A percentile compares a stretch with the other conserved stretches of the same genome.
phyloP scores from a whole-genome alignment of 2,888 invertebrate species.

The Trypoxylon attenuatum region DNA sequence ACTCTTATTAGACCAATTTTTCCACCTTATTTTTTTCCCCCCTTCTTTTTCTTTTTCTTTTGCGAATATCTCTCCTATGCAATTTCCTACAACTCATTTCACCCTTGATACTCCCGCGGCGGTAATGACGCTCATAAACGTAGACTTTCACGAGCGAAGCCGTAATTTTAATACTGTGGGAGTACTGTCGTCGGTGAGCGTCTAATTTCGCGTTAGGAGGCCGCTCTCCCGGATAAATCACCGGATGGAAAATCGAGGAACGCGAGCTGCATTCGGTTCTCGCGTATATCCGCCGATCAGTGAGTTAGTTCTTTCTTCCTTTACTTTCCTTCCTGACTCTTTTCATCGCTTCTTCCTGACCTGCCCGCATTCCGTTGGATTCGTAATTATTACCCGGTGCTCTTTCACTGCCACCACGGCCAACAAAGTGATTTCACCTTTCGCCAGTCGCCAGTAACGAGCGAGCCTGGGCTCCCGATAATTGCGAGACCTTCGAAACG shows the following conservation, averaged over 20 bases:
- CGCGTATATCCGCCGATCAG: too few species aligned
- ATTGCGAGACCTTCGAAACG: slow-evolving; percentile 32
- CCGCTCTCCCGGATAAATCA: slow-evolving; percentile 1
- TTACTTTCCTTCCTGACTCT: neutral
- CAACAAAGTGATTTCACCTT: slow-evolving; percentile 40
- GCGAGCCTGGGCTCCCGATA: slow-evolving; percentile 36
- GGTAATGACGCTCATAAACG: too few species aligned
- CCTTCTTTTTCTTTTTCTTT: too few species aligned
- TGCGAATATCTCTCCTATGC: neutral
- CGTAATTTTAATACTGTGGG: slow-evolving; percentile 16
- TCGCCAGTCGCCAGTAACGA: slow-evolving; percentile 30
- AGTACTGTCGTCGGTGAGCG: slow-evolving; percentile 16
- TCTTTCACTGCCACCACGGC: slow-evolving; percentile 24
- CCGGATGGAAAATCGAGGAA: slow-evolving; percentile 5
- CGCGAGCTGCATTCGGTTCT: neutral
- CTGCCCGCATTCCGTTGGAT: slow-evolving; percentile 3
- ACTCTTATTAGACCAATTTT: neutral
- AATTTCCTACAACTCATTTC: neutral
- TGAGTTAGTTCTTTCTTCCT: neutral
- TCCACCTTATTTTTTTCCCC: too few species aligned
- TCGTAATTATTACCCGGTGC: slow-evolving; percentile 40
- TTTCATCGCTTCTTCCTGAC: too few species aligned
- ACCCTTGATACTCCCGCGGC: too few species aligned
- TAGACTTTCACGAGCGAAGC: slow-evolving; percentile 17
- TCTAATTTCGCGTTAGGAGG: slow-evolving; percentile 5